These are phyloP conservation scores for Hycleus phaleratus DNA, from an alignment of 1,140 invertebrate species.

Conservation along the genomic window DNA sequence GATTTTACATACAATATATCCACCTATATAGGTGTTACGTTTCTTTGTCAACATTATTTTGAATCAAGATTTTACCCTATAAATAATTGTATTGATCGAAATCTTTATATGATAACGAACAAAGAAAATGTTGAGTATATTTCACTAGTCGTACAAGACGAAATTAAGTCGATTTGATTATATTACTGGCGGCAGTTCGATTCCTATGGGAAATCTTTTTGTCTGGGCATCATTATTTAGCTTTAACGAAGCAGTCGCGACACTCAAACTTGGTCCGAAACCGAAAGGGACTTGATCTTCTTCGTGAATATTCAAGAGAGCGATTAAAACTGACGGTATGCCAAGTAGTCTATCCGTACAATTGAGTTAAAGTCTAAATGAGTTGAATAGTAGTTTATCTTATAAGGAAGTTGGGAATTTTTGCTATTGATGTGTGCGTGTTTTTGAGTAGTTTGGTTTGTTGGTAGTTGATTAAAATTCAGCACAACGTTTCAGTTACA, in stretches of 20 bases:
- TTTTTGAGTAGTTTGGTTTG: no score
- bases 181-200: no score
- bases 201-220: no score
- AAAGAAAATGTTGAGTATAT: not conserved
- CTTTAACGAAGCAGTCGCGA: no score
- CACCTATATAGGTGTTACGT: not conserved
- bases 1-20: not conserved
- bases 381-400: not conserved
- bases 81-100: not conserved
- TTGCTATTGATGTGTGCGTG: slow-evolving; percentile 1
- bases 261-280: no score
- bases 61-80: not conserved
- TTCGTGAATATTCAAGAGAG: not conserved
- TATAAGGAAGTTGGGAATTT: not conserved
- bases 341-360: not conserved
- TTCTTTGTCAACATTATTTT: not conserved
- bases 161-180: no score
- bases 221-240: no score
- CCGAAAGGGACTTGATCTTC: no score
- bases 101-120: not conserved
- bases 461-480: slow-evolving; percentile 16
- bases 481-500: slow-evolving; percentile 16
- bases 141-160: not conserved
- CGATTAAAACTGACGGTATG: not conserved
- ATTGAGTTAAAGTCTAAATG: slow-evolving; percentile 1